A percentile compares a stretch with the other conserved stretches of the same genome.
phyloP scores from a whole-genome alignment of 2,797 vertebrate genomes.

The Balearica regulorum region DNA sequence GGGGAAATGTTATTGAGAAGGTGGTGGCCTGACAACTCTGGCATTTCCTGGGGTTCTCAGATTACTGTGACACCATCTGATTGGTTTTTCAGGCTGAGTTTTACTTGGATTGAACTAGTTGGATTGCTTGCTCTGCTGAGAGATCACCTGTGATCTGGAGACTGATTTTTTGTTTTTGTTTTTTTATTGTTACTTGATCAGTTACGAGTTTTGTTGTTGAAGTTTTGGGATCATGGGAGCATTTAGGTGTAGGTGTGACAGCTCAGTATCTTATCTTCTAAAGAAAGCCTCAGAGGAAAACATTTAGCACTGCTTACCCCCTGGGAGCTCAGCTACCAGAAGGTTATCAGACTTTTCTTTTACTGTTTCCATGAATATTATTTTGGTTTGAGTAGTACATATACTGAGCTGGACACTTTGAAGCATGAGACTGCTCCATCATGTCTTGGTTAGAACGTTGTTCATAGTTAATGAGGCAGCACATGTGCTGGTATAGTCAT shows the following conservation, averaged over 20 bases:
- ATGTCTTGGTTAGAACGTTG: background rate
- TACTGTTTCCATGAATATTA: background rate
- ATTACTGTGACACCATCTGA: background rate
- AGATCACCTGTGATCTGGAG: background rate
- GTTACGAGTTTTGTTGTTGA: background rate
- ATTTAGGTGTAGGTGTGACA: background rate
- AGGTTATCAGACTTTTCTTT: background rate
- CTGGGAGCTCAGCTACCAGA: background rate
- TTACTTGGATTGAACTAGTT: background rate
- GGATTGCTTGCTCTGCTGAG: background rate
- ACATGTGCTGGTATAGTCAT: background rate
- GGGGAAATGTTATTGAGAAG: constrained; percentile 28
- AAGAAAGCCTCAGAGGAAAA: background rate
- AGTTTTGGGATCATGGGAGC: background rate
- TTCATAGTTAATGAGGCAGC: background rate
- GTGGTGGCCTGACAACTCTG: constrained; percentile 12
- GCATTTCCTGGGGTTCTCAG: constrained; percentile 43
- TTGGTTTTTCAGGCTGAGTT: background rate
- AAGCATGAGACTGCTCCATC: background rate
- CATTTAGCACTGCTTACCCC: background rate
- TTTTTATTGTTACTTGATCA: background rate
- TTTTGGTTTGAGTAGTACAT: background rate
- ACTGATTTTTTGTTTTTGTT: too few relatives aligned
- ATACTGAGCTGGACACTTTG: background rate
- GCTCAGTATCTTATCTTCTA: background rate